These are phyloP conservation scores for Lepidotrigona ventralis DNA, from an alignment of 1,140 invertebrate species.

Conservation along the genomic window DNA sequence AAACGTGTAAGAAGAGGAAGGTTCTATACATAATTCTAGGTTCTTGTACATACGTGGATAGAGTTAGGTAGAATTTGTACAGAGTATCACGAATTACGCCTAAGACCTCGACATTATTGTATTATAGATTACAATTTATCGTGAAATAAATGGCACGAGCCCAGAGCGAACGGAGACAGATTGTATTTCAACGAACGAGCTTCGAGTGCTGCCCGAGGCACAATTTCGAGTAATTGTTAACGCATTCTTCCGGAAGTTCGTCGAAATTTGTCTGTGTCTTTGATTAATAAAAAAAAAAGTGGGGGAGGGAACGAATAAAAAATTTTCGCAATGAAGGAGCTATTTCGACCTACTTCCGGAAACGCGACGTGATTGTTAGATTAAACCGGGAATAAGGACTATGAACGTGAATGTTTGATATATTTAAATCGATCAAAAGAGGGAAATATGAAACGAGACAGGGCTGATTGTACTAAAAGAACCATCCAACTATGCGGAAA, in stretches of 20 bases:
- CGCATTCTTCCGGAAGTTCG: conserved; percentile 20
- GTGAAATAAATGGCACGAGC: conserved; percentile 61
- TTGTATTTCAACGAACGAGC: conserved; percentile 77
- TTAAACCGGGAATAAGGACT: conserved; percentile 46
- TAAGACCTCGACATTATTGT: conserved; percentile 50
- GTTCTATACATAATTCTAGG: conserved; percentile 30
- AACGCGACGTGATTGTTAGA: conserved; percentile 38
- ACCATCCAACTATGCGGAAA: conserved; percentile 37
- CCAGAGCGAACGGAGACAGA: conserved; percentile 57
- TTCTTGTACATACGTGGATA: conserved; percentile 70
- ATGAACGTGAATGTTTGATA: conserved; percentile 60
- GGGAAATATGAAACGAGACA: conserved; percentile 4
- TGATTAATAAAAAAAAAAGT: neutral
- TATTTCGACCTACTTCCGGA: conserved; percentile 25
- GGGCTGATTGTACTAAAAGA: neutral
- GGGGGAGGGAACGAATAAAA: neutral
- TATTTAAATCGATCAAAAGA: conserved; percentile 35
- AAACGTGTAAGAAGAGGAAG: conserved; percentile 54
- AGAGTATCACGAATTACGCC: conserved; percentile 69
- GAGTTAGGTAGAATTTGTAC: conserved; percentile 73
- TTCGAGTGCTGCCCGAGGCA: conserved; percentile 69
- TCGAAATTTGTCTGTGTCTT: neutral
- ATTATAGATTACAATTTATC: conserved; percentile 59
- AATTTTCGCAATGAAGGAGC: neutral
- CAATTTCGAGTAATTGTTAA: conserved; percentile 72